Evolutionary conservation across 2,888 invertebrate species (phyloP).

Genomic region (Metopia argyrocephala): DNA sequence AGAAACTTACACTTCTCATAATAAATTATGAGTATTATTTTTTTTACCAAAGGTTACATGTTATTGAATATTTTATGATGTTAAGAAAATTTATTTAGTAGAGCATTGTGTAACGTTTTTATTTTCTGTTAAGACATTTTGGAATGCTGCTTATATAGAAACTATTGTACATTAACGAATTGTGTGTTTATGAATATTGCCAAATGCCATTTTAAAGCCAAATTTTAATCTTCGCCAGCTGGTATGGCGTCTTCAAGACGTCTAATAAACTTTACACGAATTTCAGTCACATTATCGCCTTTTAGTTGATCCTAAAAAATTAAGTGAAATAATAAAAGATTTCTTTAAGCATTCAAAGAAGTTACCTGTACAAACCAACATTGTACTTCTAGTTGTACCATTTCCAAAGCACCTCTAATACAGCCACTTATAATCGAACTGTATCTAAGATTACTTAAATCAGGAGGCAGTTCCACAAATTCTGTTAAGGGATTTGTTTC

Average conservation of each 20-base stretch:
- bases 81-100: neutral
- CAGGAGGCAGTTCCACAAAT: conserved; percentile 96
- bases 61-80: no score
- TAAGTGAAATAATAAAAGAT: neutral
- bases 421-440: conserved; percentile 95
- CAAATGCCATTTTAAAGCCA: neutral
- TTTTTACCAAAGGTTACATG: no score
- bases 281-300: conserved; percentile 95
- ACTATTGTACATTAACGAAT: no score
- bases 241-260: conserved; percentile 98
- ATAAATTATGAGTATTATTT: no score
- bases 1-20: no score
- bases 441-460: conserved; percentile 90
- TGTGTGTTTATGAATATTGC: neutral
- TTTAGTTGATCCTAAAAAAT: conserved; percentile 90
- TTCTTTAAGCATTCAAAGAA: conserved; percentile 11
- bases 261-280: conserved; percentile 95
- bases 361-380: conserved; percentile 91
- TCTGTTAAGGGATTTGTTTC: conserved; percentile 98
- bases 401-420: conserved; percentile 96
- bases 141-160: conserved; percentile 61
- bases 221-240: conserved; percentile 94
- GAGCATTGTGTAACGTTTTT: neutral
- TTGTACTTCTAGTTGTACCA: conserved; percentile 98
- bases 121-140: conserved; percentile 3